Evolutionary conservation across 2,888 invertebrate species (phyloP), one percentile per base, ranked within the genome.

Genomic region (Lepidochitona cinerea): DNA sequence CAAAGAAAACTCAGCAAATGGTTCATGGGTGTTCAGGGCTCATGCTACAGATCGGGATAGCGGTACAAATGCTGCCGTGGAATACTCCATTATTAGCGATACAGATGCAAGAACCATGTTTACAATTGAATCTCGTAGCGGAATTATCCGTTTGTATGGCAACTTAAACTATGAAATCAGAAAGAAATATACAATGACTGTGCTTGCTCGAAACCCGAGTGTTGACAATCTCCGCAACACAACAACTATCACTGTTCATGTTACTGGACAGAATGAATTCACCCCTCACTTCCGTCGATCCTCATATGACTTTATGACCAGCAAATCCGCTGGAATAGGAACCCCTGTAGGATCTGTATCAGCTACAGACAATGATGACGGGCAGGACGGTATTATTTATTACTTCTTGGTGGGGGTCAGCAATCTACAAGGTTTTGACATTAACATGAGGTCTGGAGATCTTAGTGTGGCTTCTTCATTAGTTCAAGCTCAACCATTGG

Each of bases 321-420:
- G 86, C 71, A 88, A 89, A 74, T 87, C 88, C 12, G 84, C 85
- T 3, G 73, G 59, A 23, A 69, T 80, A 9, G 87, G 86, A 9
- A 83, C 83, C 18, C 77, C 81, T 0, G 81, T 88, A 0, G 83
- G 85, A 12, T 68, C 73, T 0, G 85, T 89, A 2, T 70, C 41
- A 5, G 89, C 89, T 0, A 82, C 80, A 7, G 89, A 89, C 67
- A 49, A 75, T 5, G 89, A 89, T 73, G 67, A 78, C 32, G 89
- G 89, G 0, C 76, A 78, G 32, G 89, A 88, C 76, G 87, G 88
- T 0, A 75, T 85, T 33, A 95, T 97, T 9, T 96, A 95, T 88
- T 98, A 97, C 87, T 93, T 97, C n/a, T 94, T 98, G 82, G 96
- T 97, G 1, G 97, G 97, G 1, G 95, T 96, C 0, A 97, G 97